A percentile compares a stretch with the other conserved stretches of the same genome.
These are phyloP conservation scores for Drosophila melanosoma DNA, from an alignment of 2,888 invertebrate genomes.

Conservation along the genomic window DNA sequence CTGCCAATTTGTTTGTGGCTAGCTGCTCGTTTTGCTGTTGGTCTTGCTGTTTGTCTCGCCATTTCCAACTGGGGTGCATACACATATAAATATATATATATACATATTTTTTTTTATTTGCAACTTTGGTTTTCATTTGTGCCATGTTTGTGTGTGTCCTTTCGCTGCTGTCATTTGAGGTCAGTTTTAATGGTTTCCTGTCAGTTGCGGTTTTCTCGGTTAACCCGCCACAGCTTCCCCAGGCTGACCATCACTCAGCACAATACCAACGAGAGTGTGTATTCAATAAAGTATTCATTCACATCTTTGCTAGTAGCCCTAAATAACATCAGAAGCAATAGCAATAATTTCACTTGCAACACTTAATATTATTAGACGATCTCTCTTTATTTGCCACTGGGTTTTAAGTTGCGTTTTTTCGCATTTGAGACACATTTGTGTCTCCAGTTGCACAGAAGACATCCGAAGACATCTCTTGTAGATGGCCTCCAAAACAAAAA, in stretches of 20 bases:
- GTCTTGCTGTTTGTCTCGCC: conserved; percentile 33
- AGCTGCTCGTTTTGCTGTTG: conserved; percentile 46
- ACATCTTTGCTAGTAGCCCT: conserved; percentile 46
- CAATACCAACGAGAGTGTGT: conserved; percentile 51
- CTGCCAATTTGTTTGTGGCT: conserved; percentile 79
- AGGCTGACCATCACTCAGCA: conserved; percentile 35
- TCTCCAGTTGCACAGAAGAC: conserved; percentile 58
- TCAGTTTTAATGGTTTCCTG: conserved; percentile 82
- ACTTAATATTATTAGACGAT: background rate
- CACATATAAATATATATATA: conserved; percentile 14
- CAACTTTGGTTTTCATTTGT: conserved; percentile 30
- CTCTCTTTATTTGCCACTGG: background rate
- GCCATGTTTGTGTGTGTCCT: conserved; percentile 34
- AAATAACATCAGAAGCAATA: conserved; percentile 18
- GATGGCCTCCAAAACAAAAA: conserved; percentile 61
- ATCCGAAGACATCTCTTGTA: conserved; percentile 58
- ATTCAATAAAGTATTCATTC: conserved; percentile 78
- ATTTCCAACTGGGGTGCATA: conserved; percentile 62
- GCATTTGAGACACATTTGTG: conserved; percentile 41
- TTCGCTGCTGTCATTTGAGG: conserved; percentile 80
- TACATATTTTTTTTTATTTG: conserved; percentile 30
- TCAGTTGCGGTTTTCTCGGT: conserved; percentile 76
- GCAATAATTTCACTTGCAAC: conserved; percentile 20
- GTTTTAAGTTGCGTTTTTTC: conserved; percentile 32
- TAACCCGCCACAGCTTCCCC: conserved; percentile 56